Evolutionary conservation across 2,797 vertebrate genomes (phyloP), one percentile per base, ranked within the genome.

Genomic region (Oreochromis grahami): DNA sequence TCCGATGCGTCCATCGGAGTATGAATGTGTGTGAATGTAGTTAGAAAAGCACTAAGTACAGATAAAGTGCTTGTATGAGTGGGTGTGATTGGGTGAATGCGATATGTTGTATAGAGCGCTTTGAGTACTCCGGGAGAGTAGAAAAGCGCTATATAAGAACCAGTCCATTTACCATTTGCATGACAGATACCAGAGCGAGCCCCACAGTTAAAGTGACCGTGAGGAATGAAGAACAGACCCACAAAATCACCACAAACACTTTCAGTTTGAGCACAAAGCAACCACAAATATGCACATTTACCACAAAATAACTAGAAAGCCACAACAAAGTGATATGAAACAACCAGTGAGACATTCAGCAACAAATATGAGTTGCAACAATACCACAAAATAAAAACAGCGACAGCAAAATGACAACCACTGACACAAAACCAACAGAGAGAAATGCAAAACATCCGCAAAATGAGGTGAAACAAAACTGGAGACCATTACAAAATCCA

Each of bases 131-230:
- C n/a, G n/a, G n/a, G n/a, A n/a, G n/a, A n/a, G n/a, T n/a, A n/a
- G n/a, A n/a, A n/a, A n/a, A n/a, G n/a, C n/a, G n/a, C n/a, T n/a
- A n/a, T n/a, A n/a, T n/a, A n/a, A n/a, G n/a, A n/a, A n/a, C n/a
- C n/a, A n/a, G n/a, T n/a, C n/a, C n/a, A n/a, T n/a, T n/a, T n/a
- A n/a, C n/a, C n/a, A n/a, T n/a, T n/a, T 50, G 68, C 43, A 19
- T 2, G 15, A 0, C 0, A 6, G 41, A 48, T 13, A 38, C 43
- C 68, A 29, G 70, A 8, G 29, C 4, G 2, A 48, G 41, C 24
- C 65, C 4, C 65, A 72, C 21, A 17, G 68, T 70, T 70, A 45
- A 26, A 29, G 68, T 29, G 14, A 70, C 60, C 7, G 1, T 21
- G 36, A 41, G 36, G 63, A 15, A 9, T 24, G n/a, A 24, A 68